Evolutionary conservation across 92 coral and sea anemone genomes (phyloP).

Genomic region (Anthopleura xanthogrammica): DNA sequence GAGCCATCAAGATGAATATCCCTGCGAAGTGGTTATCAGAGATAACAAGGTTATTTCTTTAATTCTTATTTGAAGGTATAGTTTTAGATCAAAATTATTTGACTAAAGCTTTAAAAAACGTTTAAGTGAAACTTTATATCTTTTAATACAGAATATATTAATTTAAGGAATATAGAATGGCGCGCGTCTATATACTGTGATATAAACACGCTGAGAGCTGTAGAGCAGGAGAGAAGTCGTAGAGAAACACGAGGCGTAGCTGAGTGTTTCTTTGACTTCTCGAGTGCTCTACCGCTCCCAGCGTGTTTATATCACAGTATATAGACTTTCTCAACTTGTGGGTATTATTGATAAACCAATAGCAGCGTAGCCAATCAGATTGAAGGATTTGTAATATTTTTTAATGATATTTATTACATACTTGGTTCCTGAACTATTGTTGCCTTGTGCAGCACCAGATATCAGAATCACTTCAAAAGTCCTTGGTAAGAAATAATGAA

Average conservation of each 20-base stretch:
- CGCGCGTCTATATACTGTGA: too few species aligned
- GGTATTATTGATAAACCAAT: background rate
- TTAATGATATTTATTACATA: conserved; percentile 25
- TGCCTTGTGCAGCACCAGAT: conserved; percentile 96
- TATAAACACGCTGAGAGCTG: too few species aligned
- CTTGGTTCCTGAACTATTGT: conserved; percentile 80
- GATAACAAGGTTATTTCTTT: background rate
- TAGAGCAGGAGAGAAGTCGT: too few species aligned
- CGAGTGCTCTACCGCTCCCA: too few species aligned
- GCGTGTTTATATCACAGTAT: too few species aligned
- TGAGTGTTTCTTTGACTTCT: too few species aligned
- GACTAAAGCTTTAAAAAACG: too few species aligned
- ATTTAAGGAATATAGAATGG: too few species aligned
- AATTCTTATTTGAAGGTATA: background rate
- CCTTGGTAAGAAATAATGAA: conserved; percentile 29
- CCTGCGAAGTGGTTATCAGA: background rate
- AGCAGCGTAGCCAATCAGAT: background rate
- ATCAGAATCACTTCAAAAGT: conserved; percentile 93
- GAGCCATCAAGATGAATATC: background rate
- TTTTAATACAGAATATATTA: too few species aligned
- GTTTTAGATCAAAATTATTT: background rate
- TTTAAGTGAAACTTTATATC: too few species aligned
- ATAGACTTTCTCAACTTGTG: too few species aligned
- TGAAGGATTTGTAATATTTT: background rate
- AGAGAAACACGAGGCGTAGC: too few species aligned